Base-by-base conservation (phyloP, 2,888 invertebrate species). In the Rhaphigaster nebulosa region DNA sequence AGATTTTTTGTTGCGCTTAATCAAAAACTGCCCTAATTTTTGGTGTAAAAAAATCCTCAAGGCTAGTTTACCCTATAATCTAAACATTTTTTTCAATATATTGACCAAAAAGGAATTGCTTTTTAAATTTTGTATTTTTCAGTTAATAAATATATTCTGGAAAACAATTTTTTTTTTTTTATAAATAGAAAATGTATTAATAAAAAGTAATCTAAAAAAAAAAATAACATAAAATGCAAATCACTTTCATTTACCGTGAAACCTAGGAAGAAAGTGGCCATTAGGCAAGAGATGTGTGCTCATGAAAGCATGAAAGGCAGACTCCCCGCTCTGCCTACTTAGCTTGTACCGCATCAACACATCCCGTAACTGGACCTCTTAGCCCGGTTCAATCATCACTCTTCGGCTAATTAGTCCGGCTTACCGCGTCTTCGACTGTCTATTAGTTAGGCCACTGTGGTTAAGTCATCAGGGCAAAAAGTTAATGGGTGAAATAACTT, bases 181-280 rank as follows among this genome's bases (percentile, higher is more conserved):
- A 8, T 45, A 45, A 45, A 45, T 45, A 45, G 5, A 45, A 8
- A 12, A 45, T 45, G 12, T 12, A 12, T 45, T 12, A 12, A 12
- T 52, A 52, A 52, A 1, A 10, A 52, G n/a, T n/a, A n/a, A n/a
- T n/a, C n/a, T n/a, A n/a, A n/a, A n/a, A n/a, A n/a, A n/a, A n/a
- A n/a, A n/a, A n/a, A n/a, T n/a, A n/a, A 10, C 60, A 60, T 60
- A 13, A 60, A n/a, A 60, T 23, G n/a, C 10, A 60, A n/a, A 60
- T n/a, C n/a, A 70, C 70, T 70, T 70, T 70, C 70, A 70, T 70
- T 70, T 34, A 15, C 18, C 34, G 34, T 70, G 70, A 70, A 70
- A 34, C 34, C 1, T 18, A 6, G 18, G 65, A 65, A 18, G 70
- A 70, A 70, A 70, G 70, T 70, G 70, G 18, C 70, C 34, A 70